These are phyloP conservation scores for Pseudomugil tenellus DNA, from an alignment of 2,797 vertebrate genomes.

Conservation along the genomic window DNA sequence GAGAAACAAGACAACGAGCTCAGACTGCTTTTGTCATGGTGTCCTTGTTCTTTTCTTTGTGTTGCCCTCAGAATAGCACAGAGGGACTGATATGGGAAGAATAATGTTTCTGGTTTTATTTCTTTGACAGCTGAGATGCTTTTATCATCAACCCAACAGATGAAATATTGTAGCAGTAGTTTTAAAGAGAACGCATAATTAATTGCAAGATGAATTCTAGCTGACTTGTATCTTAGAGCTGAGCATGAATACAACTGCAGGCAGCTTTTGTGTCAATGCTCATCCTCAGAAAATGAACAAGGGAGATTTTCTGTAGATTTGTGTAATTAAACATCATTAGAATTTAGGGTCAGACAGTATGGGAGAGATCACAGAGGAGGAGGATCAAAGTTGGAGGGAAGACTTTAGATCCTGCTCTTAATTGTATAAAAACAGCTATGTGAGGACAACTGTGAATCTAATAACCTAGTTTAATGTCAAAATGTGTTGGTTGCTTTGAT, in stretches of 20 bases:
- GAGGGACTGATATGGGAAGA: slow-evolving; percentile 46
- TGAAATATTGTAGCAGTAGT: slow-evolving; percentile 49
- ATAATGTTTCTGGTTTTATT: slow-evolving; percentile 57
- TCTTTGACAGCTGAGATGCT: slow-evolving; percentile 45
- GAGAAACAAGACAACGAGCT: slow-evolving; percentile 61
- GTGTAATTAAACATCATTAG: slow-evolving; percentile 31
- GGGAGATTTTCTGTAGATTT: slow-evolving; percentile 28
- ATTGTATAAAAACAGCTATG: not conserved
- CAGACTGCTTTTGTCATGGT: slow-evolving; percentile 53
- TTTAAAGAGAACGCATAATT: slow-evolving; percentile 54
- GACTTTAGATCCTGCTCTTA: not conserved
- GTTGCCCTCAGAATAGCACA: slow-evolving; percentile 57
- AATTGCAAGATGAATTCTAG: slow-evolving; percentile 51
- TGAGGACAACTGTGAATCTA: not conserved
- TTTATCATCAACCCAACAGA: slow-evolving; percentile 52
- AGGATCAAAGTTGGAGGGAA: not conserved
- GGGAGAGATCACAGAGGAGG: not conserved
- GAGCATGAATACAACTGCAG: slow-evolving; percentile 35
- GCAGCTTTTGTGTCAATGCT: slow-evolving; percentile 50
- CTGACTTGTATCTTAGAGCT: slow-evolving; percentile 38
- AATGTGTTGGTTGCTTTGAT: not conserved
- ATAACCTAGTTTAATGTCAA: not conserved
- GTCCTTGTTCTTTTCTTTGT: slow-evolving; percentile 47
- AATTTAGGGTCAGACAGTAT: not conserved
- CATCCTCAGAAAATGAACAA: slow-evolving; percentile 40